A percentile compares a stretch with the other conserved stretches of the same genome.
These are phyloP conservation scores for Perognathus longimembris DNA, from an alignment of 2,113 vertebrate species.

Conservation along the genomic window DNA sequence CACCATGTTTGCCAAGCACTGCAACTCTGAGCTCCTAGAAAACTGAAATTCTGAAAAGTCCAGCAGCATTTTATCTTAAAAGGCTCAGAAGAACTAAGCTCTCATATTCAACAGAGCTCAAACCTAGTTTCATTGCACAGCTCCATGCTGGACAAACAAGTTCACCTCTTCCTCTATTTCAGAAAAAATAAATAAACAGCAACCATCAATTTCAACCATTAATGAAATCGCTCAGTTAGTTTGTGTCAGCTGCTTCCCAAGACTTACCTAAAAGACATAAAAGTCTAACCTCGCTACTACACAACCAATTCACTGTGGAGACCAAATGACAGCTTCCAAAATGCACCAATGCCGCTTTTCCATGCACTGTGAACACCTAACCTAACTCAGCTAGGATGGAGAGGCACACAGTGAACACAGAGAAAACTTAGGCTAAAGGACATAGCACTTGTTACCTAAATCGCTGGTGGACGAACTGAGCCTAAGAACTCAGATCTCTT, in stretches of 20 bases:
- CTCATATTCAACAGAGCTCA: not conserved
- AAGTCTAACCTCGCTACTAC: not conserved
- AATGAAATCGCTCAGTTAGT: not conserved
- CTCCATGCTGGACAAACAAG: not conserved
- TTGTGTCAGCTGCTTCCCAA: not conserved
- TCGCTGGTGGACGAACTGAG: not conserved
- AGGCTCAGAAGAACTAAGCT: not conserved
- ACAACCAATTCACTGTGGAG: not conserved
- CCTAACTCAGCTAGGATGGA: not conserved
- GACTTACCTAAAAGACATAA: not conserved
- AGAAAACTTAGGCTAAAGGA: not conserved
- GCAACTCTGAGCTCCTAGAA: not conserved
- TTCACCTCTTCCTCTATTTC: not conserved
- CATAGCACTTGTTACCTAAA: not conserved
- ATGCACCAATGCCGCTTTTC: not conserved
- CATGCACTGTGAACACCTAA: not conserved
- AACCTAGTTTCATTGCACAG: not conserved
- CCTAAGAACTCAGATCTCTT: not conserved
- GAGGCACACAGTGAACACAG: not conserved
- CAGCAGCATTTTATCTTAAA: slow-evolving; percentile 13
- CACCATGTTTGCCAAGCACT: not conserved
- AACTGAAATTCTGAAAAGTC: not conserved
- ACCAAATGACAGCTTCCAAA: not conserved
- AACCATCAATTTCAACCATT: not conserved
- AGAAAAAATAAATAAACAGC: not conserved